Percentiles rank a stretch among this genome's conserved stretches.
Evolutionary conservation across 2,888 invertebrate species (phyloP).

Genomic region (Epirrita christyi): DNA sequence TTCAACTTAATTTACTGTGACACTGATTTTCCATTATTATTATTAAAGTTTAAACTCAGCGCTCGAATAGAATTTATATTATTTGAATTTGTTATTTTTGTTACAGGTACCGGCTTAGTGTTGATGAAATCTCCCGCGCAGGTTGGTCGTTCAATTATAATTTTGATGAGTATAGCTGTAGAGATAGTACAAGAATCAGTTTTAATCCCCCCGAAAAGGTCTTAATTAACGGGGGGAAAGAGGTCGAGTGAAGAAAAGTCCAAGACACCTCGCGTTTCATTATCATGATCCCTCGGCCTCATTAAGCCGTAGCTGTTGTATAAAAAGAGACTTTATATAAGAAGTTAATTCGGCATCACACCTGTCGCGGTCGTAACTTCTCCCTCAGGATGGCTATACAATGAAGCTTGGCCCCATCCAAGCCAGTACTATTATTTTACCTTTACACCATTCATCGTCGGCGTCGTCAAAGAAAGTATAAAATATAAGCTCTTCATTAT

Average conservation of each 20-base stretch:
- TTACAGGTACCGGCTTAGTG: slow-evolving; percentile 60
- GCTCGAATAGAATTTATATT: slow-evolving; percentile 37
- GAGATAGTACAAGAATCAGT: slow-evolving; percentile 47
- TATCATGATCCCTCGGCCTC: slow-evolving; percentile 72
- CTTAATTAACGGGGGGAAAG: slow-evolving; percentile 67
- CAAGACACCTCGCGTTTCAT: slow-evolving; percentile 68
- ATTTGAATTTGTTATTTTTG: slow-evolving; percentile 50
- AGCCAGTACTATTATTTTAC: slow-evolving; percentile 69
- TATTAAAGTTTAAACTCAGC: slow-evolving; percentile 22
- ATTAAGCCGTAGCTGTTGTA: slow-evolving; percentile 76
- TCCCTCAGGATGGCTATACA: slow-evolving; percentile 75
- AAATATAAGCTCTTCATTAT: slow-evolving; percentile 76
- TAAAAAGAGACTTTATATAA: slow-evolving; percentile 80
- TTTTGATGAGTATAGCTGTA: slow-evolving; percentile 28
- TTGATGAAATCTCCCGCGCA: slow-evolving; percentile 52
- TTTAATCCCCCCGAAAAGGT: slow-evolving; percentile 59
- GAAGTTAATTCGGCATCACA: slow-evolving; percentile 82
- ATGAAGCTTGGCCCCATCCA: slow-evolving; percentile 71
- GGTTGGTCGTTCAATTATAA: slow-evolving; percentile 57
- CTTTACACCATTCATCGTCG: slow-evolving; percentile 66
- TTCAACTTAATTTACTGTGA: slow-evolving; percentile 46
- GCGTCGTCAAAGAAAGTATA: slow-evolving; percentile 74
- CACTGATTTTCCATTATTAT: slow-evolving; percentile 51
- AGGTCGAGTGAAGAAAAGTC: slow-evolving; percentile 64
- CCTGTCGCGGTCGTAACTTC: slow-evolving; percentile 82